Percentiles rank a stretch among this genome's conserved stretches.
These are phyloP conservation scores for Hipparchia sbordonii DNA, from an alignment of 2,888 invertebrate species.

Conservation along the genomic window DNA sequence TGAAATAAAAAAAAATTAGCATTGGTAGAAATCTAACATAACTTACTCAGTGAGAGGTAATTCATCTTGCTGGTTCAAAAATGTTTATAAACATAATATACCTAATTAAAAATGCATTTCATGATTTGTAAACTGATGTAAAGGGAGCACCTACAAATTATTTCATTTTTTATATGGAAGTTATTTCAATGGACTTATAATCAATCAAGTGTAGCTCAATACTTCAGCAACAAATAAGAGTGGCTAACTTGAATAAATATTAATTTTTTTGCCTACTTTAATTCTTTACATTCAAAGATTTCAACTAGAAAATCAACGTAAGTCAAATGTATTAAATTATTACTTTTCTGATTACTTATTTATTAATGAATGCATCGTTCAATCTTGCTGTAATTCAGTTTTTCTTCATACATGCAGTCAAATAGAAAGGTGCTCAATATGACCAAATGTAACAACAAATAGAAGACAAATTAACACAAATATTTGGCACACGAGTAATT, in stretches of 20 bases:
- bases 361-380: background rate
- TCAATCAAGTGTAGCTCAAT: background rate
- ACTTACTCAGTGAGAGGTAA: too few species aligned
- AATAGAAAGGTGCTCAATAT: constrained; percentile 24
- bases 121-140: too few species aligned
- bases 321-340: background rate
- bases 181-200: background rate
- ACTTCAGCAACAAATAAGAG: background rate
- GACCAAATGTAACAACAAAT: constrained; percentile 22
- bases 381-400: background rate
- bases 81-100: too few species aligned
- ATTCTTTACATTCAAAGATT: background rate
- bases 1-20: too few species aligned
- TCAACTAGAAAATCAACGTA: background rate
- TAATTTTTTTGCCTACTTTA: background rate
- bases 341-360: background rate
- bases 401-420: constrained; percentile 1
- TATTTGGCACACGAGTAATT: constrained; percentile 39
- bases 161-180: too few species aligned
- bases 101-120: too few species aligned
- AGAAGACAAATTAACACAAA: constrained; percentile 34
- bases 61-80: too few species aligned
- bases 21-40: too few species aligned
- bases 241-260: background rate
- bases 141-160: too few species aligned